Evolutionary conservation across 2,113 vertebrate species (phyloP).

Genomic region (Callocephalon fimbriatum): DNA sequence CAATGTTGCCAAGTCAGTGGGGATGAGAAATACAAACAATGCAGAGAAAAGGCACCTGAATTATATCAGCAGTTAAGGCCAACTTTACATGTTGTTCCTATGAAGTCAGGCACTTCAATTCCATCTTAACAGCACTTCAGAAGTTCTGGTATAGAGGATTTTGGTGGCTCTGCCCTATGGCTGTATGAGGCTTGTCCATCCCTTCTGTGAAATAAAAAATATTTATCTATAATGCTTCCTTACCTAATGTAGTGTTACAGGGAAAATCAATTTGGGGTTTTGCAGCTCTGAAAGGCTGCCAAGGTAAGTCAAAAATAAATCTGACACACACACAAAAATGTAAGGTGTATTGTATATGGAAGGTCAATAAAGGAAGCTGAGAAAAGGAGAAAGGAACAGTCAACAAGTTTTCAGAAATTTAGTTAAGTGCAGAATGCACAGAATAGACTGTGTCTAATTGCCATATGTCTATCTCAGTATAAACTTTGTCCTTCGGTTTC

Average conservation of each 20-base stretch:
- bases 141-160: neutral
- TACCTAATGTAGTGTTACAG: neutral
- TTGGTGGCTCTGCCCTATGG: neutral
- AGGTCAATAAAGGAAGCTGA: neutral
- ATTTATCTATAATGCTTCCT: neutral
- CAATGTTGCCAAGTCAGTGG: neutral
- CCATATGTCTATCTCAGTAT: neutral
- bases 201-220: neutral
- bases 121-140: neutral
- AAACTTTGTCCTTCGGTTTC: neutral
- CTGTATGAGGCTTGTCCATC: neutral
- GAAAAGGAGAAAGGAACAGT: neutral
- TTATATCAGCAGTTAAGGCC: neutral
- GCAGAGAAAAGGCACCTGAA: neutral
- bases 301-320: neutral
- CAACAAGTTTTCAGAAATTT: neutral
- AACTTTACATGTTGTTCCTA: neutral
- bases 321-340: accelerated
- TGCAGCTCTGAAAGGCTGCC: neutral
- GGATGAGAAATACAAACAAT: neutral
- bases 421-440: neutral
- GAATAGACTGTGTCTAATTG: neutral
- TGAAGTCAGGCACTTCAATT: neutral
- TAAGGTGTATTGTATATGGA: neutral
- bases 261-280: neutral